These are phyloP conservation scores for Onthophagus sagittarius DNA, from an alignment of 2,888 invertebrate genomes.

Conservation along the genomic window DNA sequence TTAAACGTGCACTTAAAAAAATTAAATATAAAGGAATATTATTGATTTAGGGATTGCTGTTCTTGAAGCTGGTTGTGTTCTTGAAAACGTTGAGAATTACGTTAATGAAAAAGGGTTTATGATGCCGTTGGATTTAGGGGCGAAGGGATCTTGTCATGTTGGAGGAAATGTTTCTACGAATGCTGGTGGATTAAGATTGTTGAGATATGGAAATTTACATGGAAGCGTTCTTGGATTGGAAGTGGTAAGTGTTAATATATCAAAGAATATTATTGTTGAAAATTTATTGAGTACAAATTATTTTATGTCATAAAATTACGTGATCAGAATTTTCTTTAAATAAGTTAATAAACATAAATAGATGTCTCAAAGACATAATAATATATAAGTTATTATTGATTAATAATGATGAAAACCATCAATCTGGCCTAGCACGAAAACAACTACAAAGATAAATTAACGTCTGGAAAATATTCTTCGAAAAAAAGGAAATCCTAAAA, in stretches of 20 bases:
- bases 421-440: too few relatives aligned
- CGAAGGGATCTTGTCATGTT: constrained; percentile 93
- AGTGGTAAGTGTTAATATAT: constrained; percentile 66
- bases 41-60: constrained; percentile 61
- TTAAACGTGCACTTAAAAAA: neutral
- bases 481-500: too few relatives aligned
- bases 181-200: constrained; percentile 90
- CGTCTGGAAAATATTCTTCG: too few relatives aligned
- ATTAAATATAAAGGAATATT: neutral
- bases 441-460: too few relatives aligned
- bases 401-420: too few relatives aligned
- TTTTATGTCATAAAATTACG: too few relatives aligned
- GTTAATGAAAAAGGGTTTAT: constrained; percentile 72
- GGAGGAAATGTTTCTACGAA: constrained; percentile 96
- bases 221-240: constrained; percentile 88
- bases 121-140: constrained; percentile 95
- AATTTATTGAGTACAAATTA: too few relatives aligned
- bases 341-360: too few relatives aligned
- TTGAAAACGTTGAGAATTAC: constrained; percentile 78
- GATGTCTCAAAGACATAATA: too few relatives aligned
- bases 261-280: too few relatives aligned
- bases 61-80: constrained; percentile 91
- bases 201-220: constrained; percentile 93
- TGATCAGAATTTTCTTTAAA: too few relatives aligned
- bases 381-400: too few relatives aligned